A percentile compares a stretch with the other conserved stretches of the same genome.
Conservation (phyloP, 2,797 vertebrate species). For the Xenops minutus region DNA sequence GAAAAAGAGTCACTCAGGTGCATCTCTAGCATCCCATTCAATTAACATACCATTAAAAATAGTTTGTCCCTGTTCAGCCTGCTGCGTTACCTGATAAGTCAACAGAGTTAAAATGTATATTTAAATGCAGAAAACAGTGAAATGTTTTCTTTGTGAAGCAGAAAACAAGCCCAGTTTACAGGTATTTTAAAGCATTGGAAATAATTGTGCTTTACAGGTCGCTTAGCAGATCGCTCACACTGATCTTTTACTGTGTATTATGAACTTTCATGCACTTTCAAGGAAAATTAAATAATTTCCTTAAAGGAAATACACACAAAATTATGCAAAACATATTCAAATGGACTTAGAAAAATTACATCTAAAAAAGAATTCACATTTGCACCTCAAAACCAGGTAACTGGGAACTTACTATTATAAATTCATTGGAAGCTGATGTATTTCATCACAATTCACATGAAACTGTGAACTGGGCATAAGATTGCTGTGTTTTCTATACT, state of each 20-base stretch:
- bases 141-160: constrained; percentile 53
- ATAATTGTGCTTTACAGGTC: constrained; percentile 16
- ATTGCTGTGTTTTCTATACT: not conserved
- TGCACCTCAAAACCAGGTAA: constrained; percentile 47
- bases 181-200: constrained; percentile 32
- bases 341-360: constrained; percentile 21
- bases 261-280: constrained; percentile 38
- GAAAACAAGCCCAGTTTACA: constrained; percentile 11
- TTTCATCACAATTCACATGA: not conserved
- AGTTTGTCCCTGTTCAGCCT: constrained; percentile 51
- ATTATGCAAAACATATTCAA: constrained; percentile 46
- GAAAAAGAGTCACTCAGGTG: constrained; percentile 52
- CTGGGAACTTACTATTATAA: not conserved
- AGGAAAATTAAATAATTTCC: constrained; percentile 53
- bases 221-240: not conserved
- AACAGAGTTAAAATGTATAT: constrained; percentile 64
- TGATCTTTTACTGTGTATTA: constrained; percentile 23
- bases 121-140: constrained; percentile 57
- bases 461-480: not conserved
- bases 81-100: constrained; percentile 53
- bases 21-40: constrained; percentile 64
- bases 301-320: constrained; percentile 22
- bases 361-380: constrained; percentile 19
- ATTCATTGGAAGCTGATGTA: not conserved
- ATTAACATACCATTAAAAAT: constrained; percentile 73